Conservation (phyloP, 2,113 vertebrate genomes). For the Symphodus melops region DNA sequence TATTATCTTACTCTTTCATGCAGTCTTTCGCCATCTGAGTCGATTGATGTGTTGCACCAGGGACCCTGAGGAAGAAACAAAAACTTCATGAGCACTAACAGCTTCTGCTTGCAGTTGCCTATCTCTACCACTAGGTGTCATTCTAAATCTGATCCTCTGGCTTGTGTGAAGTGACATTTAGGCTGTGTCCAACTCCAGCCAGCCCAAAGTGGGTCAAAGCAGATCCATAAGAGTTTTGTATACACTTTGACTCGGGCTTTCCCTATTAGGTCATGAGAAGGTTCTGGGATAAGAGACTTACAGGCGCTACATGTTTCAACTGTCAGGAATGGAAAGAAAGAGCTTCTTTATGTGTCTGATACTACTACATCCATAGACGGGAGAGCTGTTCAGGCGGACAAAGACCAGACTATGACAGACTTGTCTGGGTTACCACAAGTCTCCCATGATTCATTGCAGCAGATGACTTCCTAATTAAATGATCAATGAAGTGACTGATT, state of each 20-base stretch:
- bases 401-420: conserved; percentile 50
- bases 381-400: conserved; percentile 46
- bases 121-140: conserved; percentile 74
- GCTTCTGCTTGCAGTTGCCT: conserved; percentile 22
- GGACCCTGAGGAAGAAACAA: conserved; percentile 63
- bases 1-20: conserved; percentile 80
- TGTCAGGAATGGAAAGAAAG: conserved; percentile 46
- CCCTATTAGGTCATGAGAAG: conserved; percentile 77
- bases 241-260: conserved; percentile 69
- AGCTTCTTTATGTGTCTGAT: conserved; percentile 52
- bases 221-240: conserved; percentile 71
- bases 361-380: conserved; percentile 59
- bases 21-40: conserved; percentile 80
- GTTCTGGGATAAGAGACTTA: conserved; percentile 52
- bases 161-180: conserved; percentile 35
- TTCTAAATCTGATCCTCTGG: conserved; percentile 13
- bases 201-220: conserved; percentile 77
- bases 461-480: conserved; percentile 20
- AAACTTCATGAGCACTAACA: not conserved
- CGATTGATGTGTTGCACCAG: conserved; percentile 72
- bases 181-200: conserved; percentile 46
- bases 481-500: conserved; percentile 24
- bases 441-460: conserved; percentile 42
- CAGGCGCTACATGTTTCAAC: conserved; percentile 41
- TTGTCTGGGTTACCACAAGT: conserved; percentile 9